phyloP scores from a whole-genome alignment of 1,140 invertebrate genomes.

The Leptopilina boulardi region DNA sequence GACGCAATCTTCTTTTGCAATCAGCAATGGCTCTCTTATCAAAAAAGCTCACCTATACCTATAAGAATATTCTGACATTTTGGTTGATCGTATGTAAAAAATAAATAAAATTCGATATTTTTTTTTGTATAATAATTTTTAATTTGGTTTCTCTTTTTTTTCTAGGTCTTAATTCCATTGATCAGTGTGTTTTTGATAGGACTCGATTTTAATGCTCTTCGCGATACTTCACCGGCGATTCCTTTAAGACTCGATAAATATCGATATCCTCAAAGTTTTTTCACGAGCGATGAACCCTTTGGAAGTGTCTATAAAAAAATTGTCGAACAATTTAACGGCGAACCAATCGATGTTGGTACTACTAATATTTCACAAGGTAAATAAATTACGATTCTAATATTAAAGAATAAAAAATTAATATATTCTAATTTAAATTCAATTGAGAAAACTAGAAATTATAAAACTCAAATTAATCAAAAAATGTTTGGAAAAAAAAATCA shows the following conservation, averaged over 20 bases:
- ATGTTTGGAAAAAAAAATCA: neutral
- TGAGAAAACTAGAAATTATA: neutral
- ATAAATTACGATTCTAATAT: neutral
- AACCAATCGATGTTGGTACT: slow-evolving; percentile 6
- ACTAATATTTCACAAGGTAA: slow-evolving; percentile 33
- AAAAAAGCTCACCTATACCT: slow-evolving; percentile 66
- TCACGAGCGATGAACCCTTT: slow-evolving; percentile 51
- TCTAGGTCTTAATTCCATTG: slow-evolving; percentile 63
- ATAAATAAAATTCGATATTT: slow-evolving; percentile 3
- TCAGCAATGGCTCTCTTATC: slow-evolving; percentile 58
- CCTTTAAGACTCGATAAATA: slow-evolving; percentile 61
- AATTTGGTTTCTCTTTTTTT: slow-evolving; percentile 41
- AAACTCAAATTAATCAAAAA: neutral
- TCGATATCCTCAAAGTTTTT: slow-evolving; percentile 58
- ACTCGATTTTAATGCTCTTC: slow-evolving; percentile 61
- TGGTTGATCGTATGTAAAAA: slow-evolving; percentile 59
- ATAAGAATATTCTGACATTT: slow-evolving; percentile 61
- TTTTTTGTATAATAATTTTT: no score
- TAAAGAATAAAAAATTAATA: slow-evolving; percentile 30
- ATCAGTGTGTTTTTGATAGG: slow-evolving; percentile 62
- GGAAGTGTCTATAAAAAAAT: slow-evolving; percentile 52
- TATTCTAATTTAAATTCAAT: slow-evolving; percentile 43
- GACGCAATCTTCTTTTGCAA: slow-evolving; percentile 59
- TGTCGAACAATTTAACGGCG: slow-evolving; percentile 46
- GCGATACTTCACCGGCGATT: slow-evolving; percentile 49